Evolutionary conservation across 1,140 invertebrate species (phyloP).

Genomic region (Rhopalosiphum padi): DNA sequence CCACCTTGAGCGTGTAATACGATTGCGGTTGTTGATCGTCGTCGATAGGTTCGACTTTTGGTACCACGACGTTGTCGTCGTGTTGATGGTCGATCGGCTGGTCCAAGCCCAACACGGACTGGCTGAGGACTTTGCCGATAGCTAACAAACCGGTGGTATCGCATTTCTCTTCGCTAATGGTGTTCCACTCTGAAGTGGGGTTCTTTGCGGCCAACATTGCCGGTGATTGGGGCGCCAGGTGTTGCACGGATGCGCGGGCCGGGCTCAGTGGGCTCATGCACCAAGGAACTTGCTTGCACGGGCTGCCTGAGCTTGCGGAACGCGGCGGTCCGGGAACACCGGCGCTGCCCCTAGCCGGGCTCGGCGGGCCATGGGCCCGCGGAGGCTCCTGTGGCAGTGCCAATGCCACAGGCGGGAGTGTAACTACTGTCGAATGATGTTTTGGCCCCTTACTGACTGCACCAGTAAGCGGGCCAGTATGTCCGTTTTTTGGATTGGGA

Average conservation of each 20-base stretch:
- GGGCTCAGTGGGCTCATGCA: constrained; percentile 73
- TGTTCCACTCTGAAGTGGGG: constrained; percentile 59
- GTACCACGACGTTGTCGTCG: constrained; percentile 46
- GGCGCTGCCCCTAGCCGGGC: constrained; percentile 71
- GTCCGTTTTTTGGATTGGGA: constrained; percentile 98
- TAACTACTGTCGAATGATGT: constrained; percentile 61
- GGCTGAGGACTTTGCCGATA: constrained; percentile 62
- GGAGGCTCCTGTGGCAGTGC: constrained; percentile 70
- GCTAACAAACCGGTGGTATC: constrained; percentile 60
- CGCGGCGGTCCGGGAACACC: constrained; percentile 66
- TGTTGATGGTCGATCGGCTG: constrained; percentile 61
- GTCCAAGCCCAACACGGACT: constrained; percentile 64
- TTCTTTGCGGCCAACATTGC: constrained; percentile 61
- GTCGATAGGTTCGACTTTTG: constrained; percentile 54
- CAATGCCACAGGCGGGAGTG: constrained; percentile 69
- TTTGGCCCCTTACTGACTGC: constrained; percentile 72
- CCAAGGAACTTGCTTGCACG: constrained; percentile 69
- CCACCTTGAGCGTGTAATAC: constrained; percentile 46
- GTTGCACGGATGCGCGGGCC: constrained; percentile 70
- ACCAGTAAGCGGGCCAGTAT: constrained; percentile 96
- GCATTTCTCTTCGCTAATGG: constrained; percentile 49
- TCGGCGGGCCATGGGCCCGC: constrained; percentile 72
- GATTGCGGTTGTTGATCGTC: constrained; percentile 25
- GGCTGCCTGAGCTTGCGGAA: constrained; percentile 70
- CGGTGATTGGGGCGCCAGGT: constrained; percentile 61